Conservation (phyloP, 1,140 invertebrate genomes). For the Vollenhovia emeryi region DNA sequence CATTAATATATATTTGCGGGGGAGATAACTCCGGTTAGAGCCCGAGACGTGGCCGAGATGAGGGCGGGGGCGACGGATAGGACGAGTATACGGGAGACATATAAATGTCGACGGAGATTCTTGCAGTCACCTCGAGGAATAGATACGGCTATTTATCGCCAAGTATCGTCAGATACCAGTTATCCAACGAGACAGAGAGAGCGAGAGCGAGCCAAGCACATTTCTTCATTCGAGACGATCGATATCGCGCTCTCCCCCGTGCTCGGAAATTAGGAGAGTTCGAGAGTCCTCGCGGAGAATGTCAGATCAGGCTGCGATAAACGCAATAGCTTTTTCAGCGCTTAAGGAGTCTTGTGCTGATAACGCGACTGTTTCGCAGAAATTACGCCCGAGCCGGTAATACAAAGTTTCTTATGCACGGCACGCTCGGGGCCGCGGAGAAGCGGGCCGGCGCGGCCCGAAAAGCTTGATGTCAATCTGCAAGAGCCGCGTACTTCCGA, state of each 20-base stretch:
- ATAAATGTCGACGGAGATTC: slow-evolving; percentile 64
- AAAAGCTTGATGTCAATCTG: slow-evolving; percentile 59
- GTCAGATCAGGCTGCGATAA: slow-evolving; percentile 47
- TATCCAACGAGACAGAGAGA: neutral
- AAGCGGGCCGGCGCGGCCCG: neutral
- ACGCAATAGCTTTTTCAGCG: slow-evolving; percentile 49
- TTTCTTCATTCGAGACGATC: slow-evolving; percentile 30
- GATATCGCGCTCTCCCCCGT: slow-evolving; percentile 35
- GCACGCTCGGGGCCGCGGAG: slow-evolving; percentile 20
- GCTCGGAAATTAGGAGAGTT: slow-evolving; percentile 44
- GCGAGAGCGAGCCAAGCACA: neutral
- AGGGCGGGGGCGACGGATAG: neutral
- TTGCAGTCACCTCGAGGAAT: slow-evolving; percentile 56
- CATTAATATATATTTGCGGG: slow-evolving; percentile 86
- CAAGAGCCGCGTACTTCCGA: slow-evolving; percentile 51
- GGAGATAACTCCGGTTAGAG: slow-evolving; percentile 81
- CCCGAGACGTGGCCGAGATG: slow-evolving; percentile 23
- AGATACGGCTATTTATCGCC: slow-evolving; percentile 65
- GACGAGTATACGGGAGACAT: slow-evolving; percentile 22
- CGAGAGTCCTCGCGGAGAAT: slow-evolving; percentile 47
- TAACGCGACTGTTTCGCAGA: slow-evolving; percentile 49
- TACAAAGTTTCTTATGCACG: slow-evolving; percentile 57
- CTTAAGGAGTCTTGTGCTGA: slow-evolving; percentile 43
- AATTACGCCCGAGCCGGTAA: slow-evolving; percentile 35
- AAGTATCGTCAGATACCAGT: slow-evolving; percentile 9